Conservation (phyloP, 1,140 invertebrate genomes). For the Ephestia elutella region DNA sequence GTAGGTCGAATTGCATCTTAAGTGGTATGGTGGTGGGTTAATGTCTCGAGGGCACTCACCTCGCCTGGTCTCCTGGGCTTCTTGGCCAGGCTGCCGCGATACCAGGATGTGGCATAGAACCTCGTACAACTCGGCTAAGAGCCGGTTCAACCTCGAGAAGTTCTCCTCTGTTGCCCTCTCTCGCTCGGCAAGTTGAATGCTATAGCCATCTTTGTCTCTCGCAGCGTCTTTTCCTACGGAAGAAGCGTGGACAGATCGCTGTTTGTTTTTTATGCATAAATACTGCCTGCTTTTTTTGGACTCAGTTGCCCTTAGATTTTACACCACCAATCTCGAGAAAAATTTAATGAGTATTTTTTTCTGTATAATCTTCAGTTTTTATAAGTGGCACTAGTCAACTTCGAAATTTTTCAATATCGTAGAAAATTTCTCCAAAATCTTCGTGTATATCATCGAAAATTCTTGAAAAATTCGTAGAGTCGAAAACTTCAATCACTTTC, state of each 20-base stretch:
- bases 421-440: neutral
- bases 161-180: slow-evolving; percentile 69
- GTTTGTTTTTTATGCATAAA: slow-evolving; percentile 68
- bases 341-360: neutral
- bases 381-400: neutral
- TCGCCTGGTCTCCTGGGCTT: slow-evolving; percentile 62
- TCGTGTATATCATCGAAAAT: slow-evolving; percentile 1
- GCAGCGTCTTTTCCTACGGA: slow-evolving; percentile 60
- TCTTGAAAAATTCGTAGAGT: neutral
- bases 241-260: slow-evolving; percentile 56
- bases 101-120: slow-evolving; percentile 71
- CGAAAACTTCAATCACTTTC: slow-evolving; percentile 32
- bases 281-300: slow-evolving; percentile 36
- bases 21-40: slow-evolving; percentile 71
- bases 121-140: slow-evolving; percentile 70
- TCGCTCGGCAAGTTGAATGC: slow-evolving; percentile 72
- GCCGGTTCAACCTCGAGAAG: slow-evolving; percentile 71
- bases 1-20: slow-evolving; percentile 75
- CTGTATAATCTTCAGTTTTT: neutral
- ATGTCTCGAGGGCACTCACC: slow-evolving; percentile 69
- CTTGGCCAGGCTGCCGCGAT: slow-evolving; percentile 62
- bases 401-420: neutral
- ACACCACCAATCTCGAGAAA: slow-evolving; percentile 11
- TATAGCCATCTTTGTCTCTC: slow-evolving; percentile 71
- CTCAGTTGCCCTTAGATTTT: slow-evolving; percentile 22